A percentile compares a stretch with the other conserved stretches of the same genome.
Evolutionary conservation across 1,140 invertebrate genomes (phyloP).

Genomic region (Ephestia elutella): DNA sequence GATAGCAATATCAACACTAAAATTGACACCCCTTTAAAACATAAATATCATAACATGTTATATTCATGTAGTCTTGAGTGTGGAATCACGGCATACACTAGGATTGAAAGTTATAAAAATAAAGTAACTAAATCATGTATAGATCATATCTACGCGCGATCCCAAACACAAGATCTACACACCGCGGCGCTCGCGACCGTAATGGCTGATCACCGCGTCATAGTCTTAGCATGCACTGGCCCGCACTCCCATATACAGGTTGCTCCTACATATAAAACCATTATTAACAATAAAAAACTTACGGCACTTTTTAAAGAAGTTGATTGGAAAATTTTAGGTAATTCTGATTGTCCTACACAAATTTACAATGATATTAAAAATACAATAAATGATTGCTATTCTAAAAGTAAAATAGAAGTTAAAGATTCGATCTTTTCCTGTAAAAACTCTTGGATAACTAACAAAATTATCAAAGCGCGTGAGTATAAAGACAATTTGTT

Average conservation of each 20-base stretch:
- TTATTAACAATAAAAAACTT: conserved; percentile 6
- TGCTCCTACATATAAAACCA: not conserved
- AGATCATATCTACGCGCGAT: no score
- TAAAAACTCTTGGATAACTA: conserved; percentile 13
- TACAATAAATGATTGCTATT: conserved; percentile 4
- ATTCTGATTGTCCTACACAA: not conserved
- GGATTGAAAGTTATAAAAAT: conserved; percentile 18
- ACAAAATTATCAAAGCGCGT: conserved; percentile 13
- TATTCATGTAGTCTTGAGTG: conserved; percentile 13
- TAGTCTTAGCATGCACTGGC: not conserved
- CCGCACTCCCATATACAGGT: conserved; percentile 6
- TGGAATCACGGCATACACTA: conserved; percentile 21
- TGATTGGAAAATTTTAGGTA: conserved; percentile 14
- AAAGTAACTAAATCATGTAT: no score
- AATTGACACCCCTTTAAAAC: conserved; percentile 15
- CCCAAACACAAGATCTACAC: conserved; percentile 21
- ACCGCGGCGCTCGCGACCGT: conserved; percentile 16
- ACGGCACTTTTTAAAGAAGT: not conserved
- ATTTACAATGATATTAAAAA: conserved; percentile 2
- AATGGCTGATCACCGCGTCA: conserved; percentile 12
- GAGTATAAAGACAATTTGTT: conserved; percentile 13
- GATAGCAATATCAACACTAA: conserved; percentile 18
- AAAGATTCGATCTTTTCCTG: not conserved
- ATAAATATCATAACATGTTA: conserved; percentile 11
- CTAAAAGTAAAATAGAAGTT: conserved; percentile 7